These are phyloP conservation scores for Abrostola triplasia DNA, from an alignment of 2,888 invertebrate genomes.

Conservation along the genomic window DNA sequence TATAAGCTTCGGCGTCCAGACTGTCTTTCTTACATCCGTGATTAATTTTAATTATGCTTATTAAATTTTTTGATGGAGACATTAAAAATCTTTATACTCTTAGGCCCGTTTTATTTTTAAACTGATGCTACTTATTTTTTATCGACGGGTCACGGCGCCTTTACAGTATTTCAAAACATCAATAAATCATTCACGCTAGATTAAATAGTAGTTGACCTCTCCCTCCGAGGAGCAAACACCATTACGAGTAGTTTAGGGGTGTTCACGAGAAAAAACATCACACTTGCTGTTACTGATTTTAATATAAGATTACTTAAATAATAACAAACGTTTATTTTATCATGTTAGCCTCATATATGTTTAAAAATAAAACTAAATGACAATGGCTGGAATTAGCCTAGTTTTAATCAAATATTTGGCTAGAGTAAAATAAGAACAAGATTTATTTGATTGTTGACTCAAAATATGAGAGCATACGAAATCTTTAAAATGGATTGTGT, in stretches of 20 bases:
- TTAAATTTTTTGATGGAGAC: slow-evolving; percentile 50
- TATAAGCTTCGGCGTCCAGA: slow-evolving; percentile 60
- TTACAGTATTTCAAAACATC: slow-evolving; percentile 75
- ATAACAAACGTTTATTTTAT: background rate
- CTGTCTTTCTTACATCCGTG: slow-evolving; percentile 63
- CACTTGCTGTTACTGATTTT: slow-evolving; percentile 59
- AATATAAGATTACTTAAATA: slow-evolving; percentile 27
- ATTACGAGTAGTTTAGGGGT: slow-evolving; percentile 79
- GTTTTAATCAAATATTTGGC: too few relatives aligned
- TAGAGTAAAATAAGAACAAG: too few relatives aligned
- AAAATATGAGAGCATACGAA: too few relatives aligned
- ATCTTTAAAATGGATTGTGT: too few relatives aligned
- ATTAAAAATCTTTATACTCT: slow-evolving; percentile 41
- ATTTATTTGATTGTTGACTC: too few relatives aligned
- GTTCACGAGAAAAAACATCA: slow-evolving; percentile 66
- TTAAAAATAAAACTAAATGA: too few relatives aligned
- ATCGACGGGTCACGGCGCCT: slow-evolving; percentile 25
- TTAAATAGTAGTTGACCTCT: slow-evolving; percentile 87
- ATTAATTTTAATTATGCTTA: slow-evolving; percentile 65
- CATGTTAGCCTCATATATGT: background rate
- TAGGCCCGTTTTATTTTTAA: slow-evolving; percentile 26
- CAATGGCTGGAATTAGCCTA: too few relatives aligned
- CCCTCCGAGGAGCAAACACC: slow-evolving; percentile 81
- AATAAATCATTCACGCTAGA: slow-evolving; percentile 87
- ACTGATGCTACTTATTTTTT: slow-evolving; percentile 27